phyloP scores from a whole-genome alignment of 2,888 invertebrate genomes.

The Limnephilus lunatus region DNA sequence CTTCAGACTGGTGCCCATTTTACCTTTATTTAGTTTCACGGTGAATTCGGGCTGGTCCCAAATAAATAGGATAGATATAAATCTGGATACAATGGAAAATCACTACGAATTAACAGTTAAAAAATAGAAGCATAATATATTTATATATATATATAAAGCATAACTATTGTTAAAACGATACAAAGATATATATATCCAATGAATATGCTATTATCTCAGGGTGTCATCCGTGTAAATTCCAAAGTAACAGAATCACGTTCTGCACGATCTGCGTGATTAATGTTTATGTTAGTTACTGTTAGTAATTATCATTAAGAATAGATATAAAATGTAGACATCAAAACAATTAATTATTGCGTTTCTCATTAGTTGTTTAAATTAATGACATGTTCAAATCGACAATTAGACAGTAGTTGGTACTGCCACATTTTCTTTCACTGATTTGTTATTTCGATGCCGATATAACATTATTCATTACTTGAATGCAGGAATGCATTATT shows the following conservation, averaged over 20 bases:
- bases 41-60: too few relatives aligned
- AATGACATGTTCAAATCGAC: neutral
- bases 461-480: neutral
- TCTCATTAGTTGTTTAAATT: neutral
- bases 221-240: neutral
- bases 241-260: neutral
- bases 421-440: neutral
- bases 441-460: neutral
- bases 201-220: neutral
- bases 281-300: neutral
- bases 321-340: neutral
- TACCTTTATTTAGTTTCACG: too few relatives aligned
- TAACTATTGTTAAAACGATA: too few relatives aligned
- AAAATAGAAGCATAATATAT: too few relatives aligned
- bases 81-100: too few relatives aligned
- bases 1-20: too few relatives aligned
- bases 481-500: neutral
- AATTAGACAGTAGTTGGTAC: neutral
- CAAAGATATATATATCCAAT: neutral
- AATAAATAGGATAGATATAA: too few relatives aligned
- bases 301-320: neutral
- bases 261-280: neutral
- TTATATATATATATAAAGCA: too few relatives aligned
- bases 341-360: neutral
- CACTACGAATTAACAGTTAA: too few relatives aligned